Evolutionary conservation across 2,797 vertebrate species (phyloP).

Genomic region (Macrochelys suwanniensis): DNA sequence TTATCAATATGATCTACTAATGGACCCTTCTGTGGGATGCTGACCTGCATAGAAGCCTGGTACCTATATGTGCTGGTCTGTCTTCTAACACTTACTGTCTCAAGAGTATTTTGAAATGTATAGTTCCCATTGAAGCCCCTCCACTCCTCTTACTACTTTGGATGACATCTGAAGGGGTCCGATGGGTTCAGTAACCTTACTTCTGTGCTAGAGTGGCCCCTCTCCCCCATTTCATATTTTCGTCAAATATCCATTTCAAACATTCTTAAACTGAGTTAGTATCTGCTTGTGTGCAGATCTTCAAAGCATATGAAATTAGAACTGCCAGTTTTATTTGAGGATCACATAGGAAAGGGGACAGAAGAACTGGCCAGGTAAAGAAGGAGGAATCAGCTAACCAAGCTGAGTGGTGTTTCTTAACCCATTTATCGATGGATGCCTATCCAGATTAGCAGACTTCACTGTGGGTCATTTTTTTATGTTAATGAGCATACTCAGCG

Average conservation of each 20-base stretch:
- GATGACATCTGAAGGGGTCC: not conserved
- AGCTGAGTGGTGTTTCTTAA: not conserved
- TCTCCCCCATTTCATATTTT: not conserved
- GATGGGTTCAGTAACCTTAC: not conserved
- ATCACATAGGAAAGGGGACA: not conserved
- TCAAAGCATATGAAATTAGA: accelerated
- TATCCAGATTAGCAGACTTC: not conserved
- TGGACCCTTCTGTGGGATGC: not conserved
- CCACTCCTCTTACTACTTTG: not conserved
- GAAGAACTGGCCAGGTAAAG: not conserved
- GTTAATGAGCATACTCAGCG: not conserved
- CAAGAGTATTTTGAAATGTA: not conserved
- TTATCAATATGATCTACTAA: not conserved
- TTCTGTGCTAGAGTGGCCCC: not conserved
- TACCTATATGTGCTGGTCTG: not conserved
- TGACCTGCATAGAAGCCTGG: not conserved
- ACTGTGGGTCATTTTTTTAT: not conserved
- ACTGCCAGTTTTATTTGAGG: not conserved
- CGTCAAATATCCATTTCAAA: not conserved
- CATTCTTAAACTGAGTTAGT: not conserved
- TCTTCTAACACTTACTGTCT: not conserved
- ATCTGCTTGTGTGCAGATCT: not conserved
- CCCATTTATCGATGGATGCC: not conserved
- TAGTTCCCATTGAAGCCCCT: not conserved
- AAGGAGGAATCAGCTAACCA: not conserved